Evolutionary conservation across 2,113 vertebrate species (phyloP), one percentile per base, ranked within the genome.

Genomic region (Mirza zaza): DNA sequence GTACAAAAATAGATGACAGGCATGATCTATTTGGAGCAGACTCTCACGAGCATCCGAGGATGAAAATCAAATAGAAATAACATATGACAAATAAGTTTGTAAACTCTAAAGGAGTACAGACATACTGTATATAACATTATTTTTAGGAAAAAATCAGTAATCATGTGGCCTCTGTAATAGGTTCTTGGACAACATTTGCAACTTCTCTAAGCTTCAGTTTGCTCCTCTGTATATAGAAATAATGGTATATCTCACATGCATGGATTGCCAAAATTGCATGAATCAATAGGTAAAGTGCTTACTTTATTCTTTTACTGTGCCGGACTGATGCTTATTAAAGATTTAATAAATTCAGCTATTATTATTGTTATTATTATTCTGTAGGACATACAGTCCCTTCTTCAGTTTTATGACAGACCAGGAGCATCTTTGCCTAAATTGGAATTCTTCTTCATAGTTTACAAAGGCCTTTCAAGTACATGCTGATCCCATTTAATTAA

Each of bases 31-130:
- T 83, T 91, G n/a, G 63, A 71, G 77, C 42, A 79, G 45, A 71
- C 20, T 79, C 27, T 76, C 42, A 25, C 0, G 8, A 91, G 50
- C 29, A 39, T 34, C 5, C 57, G 27, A 75, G 39, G 50, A 67
- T 21, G 39, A 90, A 89, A 67, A 63, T 39, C 39, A 86, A 94
- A 86, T 57, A 61, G 52, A 92, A 94, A 86, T 94, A 82, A 80
- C 5, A 8, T n/a, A 34, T 81, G 52, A 3, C 59, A 95, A 86
- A 94, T 48, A 94, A 65, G 21, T 65, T 61, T 76, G n/a, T 59
- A 91, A 87, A 91, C 32, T 68, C 20, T 57, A 65, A 92, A 77
- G 21, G 75, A 88, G 15, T 45, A 8, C 12, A 9, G 36, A 59
- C 45, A 32, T 7, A 20, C 11, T 23, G 57, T 4, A 75, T 11